Percentiles rank a stretch among this genome's conserved stretches.
Evolutionary conservation across 1,140 invertebrate genomes (phyloP).

Genomic region (Drosophila carrolli): DNA sequence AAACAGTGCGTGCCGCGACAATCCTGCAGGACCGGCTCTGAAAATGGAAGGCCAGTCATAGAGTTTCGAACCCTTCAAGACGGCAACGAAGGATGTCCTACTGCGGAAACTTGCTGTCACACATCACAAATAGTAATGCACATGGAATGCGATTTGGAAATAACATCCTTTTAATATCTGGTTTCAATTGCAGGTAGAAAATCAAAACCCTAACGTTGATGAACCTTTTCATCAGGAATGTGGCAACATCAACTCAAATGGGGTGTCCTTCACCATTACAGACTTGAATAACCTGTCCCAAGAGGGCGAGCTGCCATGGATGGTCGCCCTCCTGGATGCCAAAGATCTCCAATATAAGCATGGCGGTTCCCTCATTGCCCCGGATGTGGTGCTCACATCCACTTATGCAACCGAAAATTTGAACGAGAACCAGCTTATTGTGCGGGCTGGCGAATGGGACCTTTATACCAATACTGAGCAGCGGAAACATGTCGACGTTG

Average conservation of each 20-base stretch:
- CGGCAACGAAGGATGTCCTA: background rate
- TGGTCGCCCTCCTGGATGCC: constrained; percentile 90
- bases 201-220: fast-evolving
- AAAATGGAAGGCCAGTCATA: background rate
- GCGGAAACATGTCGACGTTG: constrained; percentile 86
- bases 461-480: constrained; percentile 87
- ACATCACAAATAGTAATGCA: background rate
- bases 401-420: constrained; percentile 86
- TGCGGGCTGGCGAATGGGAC: constrained; percentile 90
- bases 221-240: background rate
- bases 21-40: background rate
- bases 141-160: background rate
- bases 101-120: constrained; percentile 1
- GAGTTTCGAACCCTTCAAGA: background rate
- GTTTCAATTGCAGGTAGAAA: background rate
- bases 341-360: constrained; percentile 87
- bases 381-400: constrained; percentile 88
- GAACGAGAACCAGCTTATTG: constrained; percentile 27
- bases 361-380: constrained; percentile 88
- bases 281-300: background rate
- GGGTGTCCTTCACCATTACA: background rate
- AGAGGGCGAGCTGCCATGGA: constrained; percentile 93
- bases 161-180: background rate
- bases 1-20: background rate
- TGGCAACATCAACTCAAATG: background rate